Percentiles rank a stretch among this genome's conserved stretches.
Evolutionary conservation across 2,797 vertebrate genomes (phyloP).

Genomic region (Carapus acus): DNA sequence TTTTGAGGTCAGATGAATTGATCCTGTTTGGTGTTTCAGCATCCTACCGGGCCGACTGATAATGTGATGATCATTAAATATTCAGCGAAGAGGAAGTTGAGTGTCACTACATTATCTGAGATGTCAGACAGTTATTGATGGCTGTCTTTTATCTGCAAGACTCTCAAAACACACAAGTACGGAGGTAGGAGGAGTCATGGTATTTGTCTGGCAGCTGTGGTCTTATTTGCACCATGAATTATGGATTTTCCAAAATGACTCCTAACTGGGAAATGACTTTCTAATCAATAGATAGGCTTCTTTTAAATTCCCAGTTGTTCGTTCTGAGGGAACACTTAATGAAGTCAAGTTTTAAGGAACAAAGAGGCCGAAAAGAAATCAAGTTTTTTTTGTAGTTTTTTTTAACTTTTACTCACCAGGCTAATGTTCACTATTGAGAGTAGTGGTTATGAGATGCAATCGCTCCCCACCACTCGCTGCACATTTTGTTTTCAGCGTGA

Average conservation of each 20-base stretch:
- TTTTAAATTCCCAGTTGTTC: constrained; percentile 76
- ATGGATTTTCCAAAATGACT: constrained; percentile 72
- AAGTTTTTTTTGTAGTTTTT: too few species aligned
- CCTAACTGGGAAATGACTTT: constrained; percentile 66
- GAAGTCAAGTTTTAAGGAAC: constrained; percentile 6
- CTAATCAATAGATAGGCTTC: constrained; percentile 79
- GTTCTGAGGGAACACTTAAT: constrained; percentile 65
- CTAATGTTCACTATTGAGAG: too few species aligned
- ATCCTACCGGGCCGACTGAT: constrained; percentile 42
- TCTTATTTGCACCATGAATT: constrained; percentile 84
- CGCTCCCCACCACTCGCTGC: too few species aligned
- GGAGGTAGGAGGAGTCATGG: constrained; percentile 48
- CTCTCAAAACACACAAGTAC: constrained; percentile 22
- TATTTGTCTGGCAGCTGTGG: constrained; percentile 80
- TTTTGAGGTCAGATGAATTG: constrained; percentile 26
- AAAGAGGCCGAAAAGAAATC: constrained; percentile 17
- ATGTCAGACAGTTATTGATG: constrained; percentile 62
- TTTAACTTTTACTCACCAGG: too few species aligned
- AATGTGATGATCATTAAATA: constrained; percentile 63
- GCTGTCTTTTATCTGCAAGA: constrained; percentile 43
- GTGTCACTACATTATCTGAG: constrained; percentile 72
- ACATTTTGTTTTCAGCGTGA: too few species aligned
- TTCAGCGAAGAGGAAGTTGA: constrained; percentile 60
- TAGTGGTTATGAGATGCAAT: too few species aligned
- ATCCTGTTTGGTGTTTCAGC: constrained; percentile 38